These are phyloP conservation scores for Hirtodrosophila cameraria DNA, from an alignment of 2,888 invertebrate species.

Conservation along the genomic window DNA sequence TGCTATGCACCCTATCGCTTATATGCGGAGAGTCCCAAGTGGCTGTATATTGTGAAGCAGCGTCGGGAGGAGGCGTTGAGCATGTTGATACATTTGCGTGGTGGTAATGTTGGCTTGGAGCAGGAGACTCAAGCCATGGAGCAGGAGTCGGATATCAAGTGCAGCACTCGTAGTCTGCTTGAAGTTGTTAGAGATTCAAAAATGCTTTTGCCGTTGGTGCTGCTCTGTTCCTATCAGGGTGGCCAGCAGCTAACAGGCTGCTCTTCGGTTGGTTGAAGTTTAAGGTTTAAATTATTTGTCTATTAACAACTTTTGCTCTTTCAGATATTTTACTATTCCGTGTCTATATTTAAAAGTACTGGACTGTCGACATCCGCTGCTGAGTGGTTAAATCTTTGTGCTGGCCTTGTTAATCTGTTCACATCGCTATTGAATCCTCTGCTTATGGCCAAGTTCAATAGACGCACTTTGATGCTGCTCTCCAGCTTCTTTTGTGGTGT, in stretches of 20 bases:
- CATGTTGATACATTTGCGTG: slow-evolving; percentile 88
- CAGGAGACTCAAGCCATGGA: slow-evolving; percentile 50
- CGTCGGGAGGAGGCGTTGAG: slow-evolving; percentile 87
- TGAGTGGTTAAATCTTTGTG: slow-evolving; percentile 40
- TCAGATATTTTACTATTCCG: slow-evolving; percentile 62
- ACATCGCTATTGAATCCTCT: slow-evolving; percentile 41
- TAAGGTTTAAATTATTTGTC: background rate
- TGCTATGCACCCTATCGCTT: slow-evolving; percentile 87
- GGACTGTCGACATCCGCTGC: slow-evolving; percentile 34
- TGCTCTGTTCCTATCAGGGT: slow-evolving; percentile 54
- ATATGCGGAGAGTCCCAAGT: slow-evolving; percentile 95
- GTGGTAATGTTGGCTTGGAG: slow-evolving; percentile 65
- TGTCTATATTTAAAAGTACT: slow-evolving; percentile 39
- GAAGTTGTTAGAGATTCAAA: slow-evolving; percentile 32
- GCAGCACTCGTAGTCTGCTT: slow-evolving; percentile 17
- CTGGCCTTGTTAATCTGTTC: slow-evolving; percentile 47
- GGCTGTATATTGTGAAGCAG: slow-evolving; percentile 89
- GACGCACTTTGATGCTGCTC: slow-evolving; percentile 55
- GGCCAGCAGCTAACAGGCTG: slow-evolving; percentile 59
- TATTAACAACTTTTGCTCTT: too few relatives aligned
- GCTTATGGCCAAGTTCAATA: slow-evolving; percentile 54
- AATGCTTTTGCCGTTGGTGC: slow-evolving; percentile 39
- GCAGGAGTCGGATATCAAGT: slow-evolving; percentile 33
- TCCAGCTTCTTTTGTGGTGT: slow-evolving; percentile 41
- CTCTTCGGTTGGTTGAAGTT: slow-evolving; percentile 39